These are phyloP conservation scores for Staurois parvus DNA, from an alignment of 2,797 vertebrate species.

Conservation along the genomic window DNA sequence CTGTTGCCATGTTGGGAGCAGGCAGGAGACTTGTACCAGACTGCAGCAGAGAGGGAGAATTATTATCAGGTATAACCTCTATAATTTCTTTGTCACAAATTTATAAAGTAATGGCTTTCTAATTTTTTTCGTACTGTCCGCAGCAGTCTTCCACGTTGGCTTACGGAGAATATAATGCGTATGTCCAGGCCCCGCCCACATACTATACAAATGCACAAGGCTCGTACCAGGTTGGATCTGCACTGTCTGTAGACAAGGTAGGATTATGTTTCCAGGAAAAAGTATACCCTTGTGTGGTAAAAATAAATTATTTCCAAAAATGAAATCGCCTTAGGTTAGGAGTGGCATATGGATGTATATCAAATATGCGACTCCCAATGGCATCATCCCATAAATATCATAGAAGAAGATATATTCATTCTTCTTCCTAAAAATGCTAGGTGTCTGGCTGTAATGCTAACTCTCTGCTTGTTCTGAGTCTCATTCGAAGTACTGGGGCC, in stretches of 20 bases:
- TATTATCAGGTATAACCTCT: slow-evolving; percentile 24
- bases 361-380: too few species aligned
- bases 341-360: too few species aligned
- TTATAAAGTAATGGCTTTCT: slow-evolving; percentile 44
- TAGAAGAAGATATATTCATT: too few species aligned
- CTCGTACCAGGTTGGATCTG: slow-evolving; percentile 66
- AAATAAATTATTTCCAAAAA: too few species aligned
- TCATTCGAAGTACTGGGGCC: too few species aligned
- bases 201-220: slow-evolving; percentile 80
- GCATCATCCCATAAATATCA: too few species aligned
- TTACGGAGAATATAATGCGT: slow-evolving; percentile 79
- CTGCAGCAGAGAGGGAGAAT: neutral
- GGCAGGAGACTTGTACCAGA: neutral
- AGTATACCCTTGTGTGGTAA: too few species aligned
- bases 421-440: too few species aligned
- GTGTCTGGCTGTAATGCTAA: too few species aligned
- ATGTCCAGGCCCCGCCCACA: slow-evolving; percentile 82
- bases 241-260: slow-evolving; percentile 67
- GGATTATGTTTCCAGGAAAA: neutral
- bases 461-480: too few species aligned
- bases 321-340: too few species aligned
- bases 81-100: neutral
- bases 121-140: neutral
- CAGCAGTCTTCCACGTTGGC: slow-evolving; percentile 74
- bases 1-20: neutral